phyloP scores from a whole-genome alignment of 2,797 vertebrate genomes.

The Synanceia verrucosa region DNA sequence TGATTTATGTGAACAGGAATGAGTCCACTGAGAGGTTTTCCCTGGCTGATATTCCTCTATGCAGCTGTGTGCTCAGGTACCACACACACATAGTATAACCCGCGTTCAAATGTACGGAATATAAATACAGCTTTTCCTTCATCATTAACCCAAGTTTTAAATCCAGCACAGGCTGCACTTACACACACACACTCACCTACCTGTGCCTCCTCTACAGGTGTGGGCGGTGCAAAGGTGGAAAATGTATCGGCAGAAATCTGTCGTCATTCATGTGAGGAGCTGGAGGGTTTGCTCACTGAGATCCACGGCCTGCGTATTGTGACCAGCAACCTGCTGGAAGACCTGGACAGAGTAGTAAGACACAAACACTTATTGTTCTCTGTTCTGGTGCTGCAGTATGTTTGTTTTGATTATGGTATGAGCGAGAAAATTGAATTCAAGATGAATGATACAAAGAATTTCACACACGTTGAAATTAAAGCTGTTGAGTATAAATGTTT shows the following conservation, averaged over 20 bases:
- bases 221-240: conserved; percentile 43
- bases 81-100: conserved; percentile 10
- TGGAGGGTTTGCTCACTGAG: conserved; percentile 86
- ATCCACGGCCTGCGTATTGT: conserved; percentile 86
- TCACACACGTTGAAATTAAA: not conserved
- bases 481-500: not conserved
- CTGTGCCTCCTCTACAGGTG: conserved; percentile 50
- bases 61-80: conserved; percentile 66
- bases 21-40: conserved; percentile 59
- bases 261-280: conserved; percentile 91
- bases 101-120: conserved; percentile 11
- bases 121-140: not conserved
- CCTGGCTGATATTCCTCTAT: conserved; percentile 60
- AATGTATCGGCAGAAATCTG: conserved; percentile 83
- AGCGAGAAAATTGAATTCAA: not conserved
- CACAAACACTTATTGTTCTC: too few species aligned
- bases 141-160: not conserved
- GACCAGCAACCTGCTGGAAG: conserved; percentile 89
- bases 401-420: not conserved
- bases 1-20: conserved; percentile 74
- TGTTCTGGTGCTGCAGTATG: not conserved
- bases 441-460: not conserved
- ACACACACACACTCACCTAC: not conserved
- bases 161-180: not conserved
- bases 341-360: conserved; percentile 92